Evolutionary conservation across 2,797 vertebrate genomes (phyloP).

Genomic region (Emydoidea blandingii): DNA sequence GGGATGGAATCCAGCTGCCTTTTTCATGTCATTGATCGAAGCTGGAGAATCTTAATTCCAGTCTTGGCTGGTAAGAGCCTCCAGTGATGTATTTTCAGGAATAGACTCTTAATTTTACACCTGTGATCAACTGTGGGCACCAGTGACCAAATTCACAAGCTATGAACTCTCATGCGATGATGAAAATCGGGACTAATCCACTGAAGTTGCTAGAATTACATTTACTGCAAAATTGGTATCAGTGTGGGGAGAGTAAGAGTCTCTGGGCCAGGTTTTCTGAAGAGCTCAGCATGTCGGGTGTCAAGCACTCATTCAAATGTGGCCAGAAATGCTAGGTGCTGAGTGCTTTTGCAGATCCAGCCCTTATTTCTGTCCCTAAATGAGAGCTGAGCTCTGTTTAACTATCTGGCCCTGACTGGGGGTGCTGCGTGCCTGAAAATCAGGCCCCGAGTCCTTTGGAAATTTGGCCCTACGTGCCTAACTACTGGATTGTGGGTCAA

Average conservation of each 20-base stretch:
- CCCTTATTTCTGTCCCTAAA: background rate
- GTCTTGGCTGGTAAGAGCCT: background rate
- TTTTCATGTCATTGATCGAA: too few relatives aligned
- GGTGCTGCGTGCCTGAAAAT: background rate
- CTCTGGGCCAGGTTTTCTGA: background rate
- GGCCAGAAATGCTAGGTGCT: background rate
- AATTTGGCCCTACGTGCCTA: background rate
- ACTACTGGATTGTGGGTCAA: background rate
- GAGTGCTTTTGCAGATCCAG: background rate
- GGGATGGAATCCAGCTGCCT: background rate
- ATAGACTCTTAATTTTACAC: background rate
- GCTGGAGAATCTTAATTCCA: too few relatives aligned
- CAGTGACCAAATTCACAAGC: too few relatives aligned
- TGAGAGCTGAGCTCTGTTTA: background rate
- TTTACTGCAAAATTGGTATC: background rate
- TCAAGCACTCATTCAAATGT: too few relatives aligned
- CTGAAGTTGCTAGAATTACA: background rate
- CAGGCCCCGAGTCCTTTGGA: background rate
- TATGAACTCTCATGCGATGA: too few relatives aligned
- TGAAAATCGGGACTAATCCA: background rate
- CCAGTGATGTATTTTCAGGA: background rate
- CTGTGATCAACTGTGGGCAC: too few relatives aligned
- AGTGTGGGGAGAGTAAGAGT: background rate
- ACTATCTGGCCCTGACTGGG: background rate
- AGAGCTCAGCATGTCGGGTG: too few relatives aligned